phyloP scores from a whole-genome alignment of 2,888 invertebrate species.

The Oligia strigilis region DNA sequence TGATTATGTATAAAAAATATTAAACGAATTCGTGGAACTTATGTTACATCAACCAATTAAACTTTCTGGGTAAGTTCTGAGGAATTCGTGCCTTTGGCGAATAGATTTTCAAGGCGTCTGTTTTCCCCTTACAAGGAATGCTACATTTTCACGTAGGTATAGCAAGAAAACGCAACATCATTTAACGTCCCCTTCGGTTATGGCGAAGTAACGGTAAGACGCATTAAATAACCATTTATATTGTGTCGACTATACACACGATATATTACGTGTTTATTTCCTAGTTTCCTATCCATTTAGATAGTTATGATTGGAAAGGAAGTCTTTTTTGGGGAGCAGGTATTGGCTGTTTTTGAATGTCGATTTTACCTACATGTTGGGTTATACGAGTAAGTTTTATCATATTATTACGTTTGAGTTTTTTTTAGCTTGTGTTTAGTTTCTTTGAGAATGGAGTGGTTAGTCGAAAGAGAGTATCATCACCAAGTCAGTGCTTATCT shows the following conservation, averaged over 20 bases:
- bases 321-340: conserved; percentile 31
- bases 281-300: conserved; percentile 51
- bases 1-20: not conserved
- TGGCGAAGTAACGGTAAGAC: conserved; percentile 56
- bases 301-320: conserved; percentile 56
- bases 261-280: conserved; percentile 50
- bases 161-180: conserved; percentile 57
- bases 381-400: no score
- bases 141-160: conserved; percentile 19
- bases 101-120: conserved; percentile 31
- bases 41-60: not conserved
- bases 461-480: not conserved
- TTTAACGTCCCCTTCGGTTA: conserved; percentile 57
- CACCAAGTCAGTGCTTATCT: not conserved
- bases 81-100: not conserved
- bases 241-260: conserved; percentile 68
- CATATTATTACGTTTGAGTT: no score
- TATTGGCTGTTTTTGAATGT: no score
- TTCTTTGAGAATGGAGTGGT: not conserved
- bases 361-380: no score
- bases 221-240: conserved; percentile 79
- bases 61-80: not conserved
- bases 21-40: not conserved
- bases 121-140: conserved; percentile 13
- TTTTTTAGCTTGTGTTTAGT: no score